Base-by-base conservation (phyloP, 1,140 invertebrate species). In the Hirudo medicinalis region DNA sequence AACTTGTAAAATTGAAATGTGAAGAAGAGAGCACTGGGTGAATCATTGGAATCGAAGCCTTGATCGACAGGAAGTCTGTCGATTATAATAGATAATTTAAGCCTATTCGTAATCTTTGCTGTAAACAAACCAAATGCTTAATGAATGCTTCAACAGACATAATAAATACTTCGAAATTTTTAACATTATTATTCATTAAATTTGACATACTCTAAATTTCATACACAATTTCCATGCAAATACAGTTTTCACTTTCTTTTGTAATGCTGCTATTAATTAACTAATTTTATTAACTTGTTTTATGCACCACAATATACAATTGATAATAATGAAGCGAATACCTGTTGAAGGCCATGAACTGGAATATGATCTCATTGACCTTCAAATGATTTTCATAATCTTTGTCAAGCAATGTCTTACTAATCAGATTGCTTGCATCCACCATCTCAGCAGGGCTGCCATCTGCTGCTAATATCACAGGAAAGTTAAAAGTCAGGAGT, bases 1-100 rank as follows among this genome's bases (percentile, higher is more conserved):
- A 79, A 82, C 13, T 81, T 77, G 75, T 83, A 84, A 74, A 84
- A 84, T 72, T 84, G 81, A 76, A 84, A 84, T 2, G 81, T 82
- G 73, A 83, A 82, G 75, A 80, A 83, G 2, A 84, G 76, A n/a
- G 80, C 79, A 20, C 76, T 74, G 13, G 75, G 71, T 15, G 8
- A 25, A 19, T 11, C 8, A 57, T 71, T 75, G 54, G 53, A 19
- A 57, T 36, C 57, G 19, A 27, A 9, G 15, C 29, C 22, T n/a
- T 27, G 22, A 25, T 69, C 70, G 66, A 71, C 54, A 13, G 22
- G 1, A 32, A 22, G 8, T 22, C 57, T 63, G 57, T 63, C 2
- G 22, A 63, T 6, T 60, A 49, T 49, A 15, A 49, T 49, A 13
- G 11, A 15, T 49, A 49, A 49, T 49, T 15, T 15, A 49, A 49